Percentiles rank a stretch among this genome's conserved stretches.
These are phyloP conservation scores for Thymallus thymallus DNA, from an alignment of 2,113 vertebrate genomes.

Conservation along the genomic window DNA sequence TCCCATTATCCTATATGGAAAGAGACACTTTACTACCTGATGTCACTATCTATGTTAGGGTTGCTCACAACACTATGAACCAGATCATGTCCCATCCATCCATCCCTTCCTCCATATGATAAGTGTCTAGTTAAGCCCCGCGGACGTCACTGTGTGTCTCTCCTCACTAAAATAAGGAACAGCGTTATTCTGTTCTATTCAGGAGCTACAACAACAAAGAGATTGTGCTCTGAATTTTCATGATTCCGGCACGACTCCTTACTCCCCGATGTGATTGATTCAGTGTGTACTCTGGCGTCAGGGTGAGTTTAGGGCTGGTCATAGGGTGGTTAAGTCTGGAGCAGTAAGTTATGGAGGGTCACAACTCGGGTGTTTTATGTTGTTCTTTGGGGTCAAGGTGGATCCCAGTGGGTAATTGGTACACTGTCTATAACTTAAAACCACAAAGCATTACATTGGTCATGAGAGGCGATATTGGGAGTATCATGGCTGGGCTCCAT, in stretches of 20 bases:
- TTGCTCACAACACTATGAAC: conserved; percentile 1
- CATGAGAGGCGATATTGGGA: conserved; percentile 21
- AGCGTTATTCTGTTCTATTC: conserved; percentile 29
- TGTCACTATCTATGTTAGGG: conserved; percentile 53
- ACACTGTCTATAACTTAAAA: conserved; percentile 46
- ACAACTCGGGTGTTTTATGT: conserved; percentile 54
- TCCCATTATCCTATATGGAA: conserved; percentile 30
- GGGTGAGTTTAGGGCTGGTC: conserved; percentile 51
- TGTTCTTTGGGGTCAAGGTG: conserved; percentile 60
- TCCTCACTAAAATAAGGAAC: conserved; percentile 21
- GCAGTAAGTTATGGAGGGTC: conserved; percentile 70
- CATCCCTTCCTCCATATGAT: conserved; percentile 32
- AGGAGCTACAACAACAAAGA: conserved; percentile 50
- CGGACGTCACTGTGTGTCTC: conserved; percentile 52
- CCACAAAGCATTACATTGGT: conserved; percentile 54
- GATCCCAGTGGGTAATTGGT: conserved; percentile 42
- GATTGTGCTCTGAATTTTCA: conserved; percentile 72
- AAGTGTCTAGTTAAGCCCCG: conserved; percentile 35
- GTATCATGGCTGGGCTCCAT: neutral
- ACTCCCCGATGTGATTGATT: conserved; percentile 59
- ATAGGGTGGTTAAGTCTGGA: conserved; percentile 54
- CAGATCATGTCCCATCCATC: neutral
- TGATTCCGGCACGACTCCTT: conserved; percentile 58
- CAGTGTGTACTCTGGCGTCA: conserved; percentile 70
- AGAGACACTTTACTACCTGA: conserved; percentile 51